phyloP scores from a whole-genome alignment of 2,797 vertebrate species.

The Toxotes lorentzi region DNA sequence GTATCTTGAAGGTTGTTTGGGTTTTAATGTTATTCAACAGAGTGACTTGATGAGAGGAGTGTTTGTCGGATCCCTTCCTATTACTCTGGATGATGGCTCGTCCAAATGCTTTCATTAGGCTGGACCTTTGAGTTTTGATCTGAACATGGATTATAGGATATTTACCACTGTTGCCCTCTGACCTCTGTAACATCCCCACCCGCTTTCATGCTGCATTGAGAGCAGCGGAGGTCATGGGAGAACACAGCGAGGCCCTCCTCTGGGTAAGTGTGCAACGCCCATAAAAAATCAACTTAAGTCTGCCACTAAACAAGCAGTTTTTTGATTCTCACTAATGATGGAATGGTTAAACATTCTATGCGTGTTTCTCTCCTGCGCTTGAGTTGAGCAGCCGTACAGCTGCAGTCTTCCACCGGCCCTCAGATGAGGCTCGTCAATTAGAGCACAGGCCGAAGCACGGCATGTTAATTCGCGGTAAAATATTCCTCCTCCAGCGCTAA shows the following conservation, averaged over 20 bases:
- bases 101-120: slow-evolving; percentile 59
- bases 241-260: slow-evolving; percentile 57
- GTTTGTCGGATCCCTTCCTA: slow-evolving; percentile 56
- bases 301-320: slow-evolving; percentile 73
- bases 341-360: slow-evolving; percentile 81
- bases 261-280: slow-evolving; percentile 39
- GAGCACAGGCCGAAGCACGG: slow-evolving; percentile 75
- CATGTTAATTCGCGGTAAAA: slow-evolving; percentile 87
- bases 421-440: slow-evolving; percentile 85
- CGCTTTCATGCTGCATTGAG: slow-evolving; percentile 54
- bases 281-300: slow-evolving; percentile 65
- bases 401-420: slow-evolving; percentile 71
- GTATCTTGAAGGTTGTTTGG: slow-evolving; percentile 72
- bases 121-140: slow-evolving; percentile 63
- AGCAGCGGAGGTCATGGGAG: slow-evolving; percentile 69
- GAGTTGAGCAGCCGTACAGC: slow-evolving; percentile 60
- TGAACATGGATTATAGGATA: slow-evolving; percentile 72
- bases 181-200: slow-evolving; percentile 52
- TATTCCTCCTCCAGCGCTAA: slow-evolving; percentile 89
- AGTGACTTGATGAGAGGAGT: slow-evolving; percentile 60
- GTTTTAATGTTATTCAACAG: slow-evolving; percentile 70
- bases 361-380: slow-evolving; percentile 66
- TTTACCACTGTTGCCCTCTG: slow-evolving; percentile 65
- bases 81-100: slow-evolving; percentile 59
- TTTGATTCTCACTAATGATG: slow-evolving; percentile 81